Evolutionary conservation across 2,888 invertebrate genomes (phyloP).

Genomic region (Eupeodes latifasciatus): DNA sequence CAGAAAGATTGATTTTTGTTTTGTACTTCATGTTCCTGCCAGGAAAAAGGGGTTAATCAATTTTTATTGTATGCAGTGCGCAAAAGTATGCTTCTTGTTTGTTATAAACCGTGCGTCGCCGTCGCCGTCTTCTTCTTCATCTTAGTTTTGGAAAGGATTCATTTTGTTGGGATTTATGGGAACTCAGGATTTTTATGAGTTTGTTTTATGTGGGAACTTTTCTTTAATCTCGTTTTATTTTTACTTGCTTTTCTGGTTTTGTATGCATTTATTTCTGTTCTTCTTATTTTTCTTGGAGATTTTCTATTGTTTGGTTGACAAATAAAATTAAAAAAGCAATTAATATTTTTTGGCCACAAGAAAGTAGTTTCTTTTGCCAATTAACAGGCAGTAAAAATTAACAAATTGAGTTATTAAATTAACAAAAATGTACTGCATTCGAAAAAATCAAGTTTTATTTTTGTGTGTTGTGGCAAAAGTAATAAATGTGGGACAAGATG

Average conservation of each 20-base stretch:
- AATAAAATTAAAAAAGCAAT: slow-evolving; percentile 14
- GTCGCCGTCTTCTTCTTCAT: too few relatives aligned
- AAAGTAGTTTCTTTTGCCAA: slow-evolving; percentile 46
- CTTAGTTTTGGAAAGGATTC: slow-evolving; percentile 32
- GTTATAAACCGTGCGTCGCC: background rate
- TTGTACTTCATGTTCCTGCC: background rate
- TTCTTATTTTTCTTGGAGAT: background rate
- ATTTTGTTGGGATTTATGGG: slow-evolving; percentile 59
- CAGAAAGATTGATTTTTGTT: slow-evolving; percentile 14
- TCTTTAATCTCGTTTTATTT: slow-evolving; percentile 34
- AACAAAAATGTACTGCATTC: slow-evolving; percentile 21
- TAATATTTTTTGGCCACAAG: slow-evolving; percentile 52
- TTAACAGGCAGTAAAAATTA: slow-evolving; percentile 65
- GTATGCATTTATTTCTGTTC: background rate
- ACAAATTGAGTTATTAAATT: slow-evolving; percentile 72
- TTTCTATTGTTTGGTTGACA: slow-evolving; percentile 1
- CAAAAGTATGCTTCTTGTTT: slow-evolving; percentile 5
- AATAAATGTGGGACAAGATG: slow-evolving; percentile 21
- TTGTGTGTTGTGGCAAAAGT: background rate
- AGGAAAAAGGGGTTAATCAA: slow-evolving; percentile 64
- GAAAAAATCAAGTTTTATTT: slow-evolving; percentile 1
- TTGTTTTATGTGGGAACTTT: slow-evolving; percentile 65
- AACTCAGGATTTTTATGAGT: slow-evolving; percentile 42
- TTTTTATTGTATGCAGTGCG: slow-evolving; percentile 6
- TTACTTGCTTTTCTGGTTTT: slow-evolving; percentile 70